Evolutionary conservation across 2,113 vertebrate species (phyloP), one percentile per base, ranked within the genome.

Genomic region (Tragulus kanchil): DNA sequence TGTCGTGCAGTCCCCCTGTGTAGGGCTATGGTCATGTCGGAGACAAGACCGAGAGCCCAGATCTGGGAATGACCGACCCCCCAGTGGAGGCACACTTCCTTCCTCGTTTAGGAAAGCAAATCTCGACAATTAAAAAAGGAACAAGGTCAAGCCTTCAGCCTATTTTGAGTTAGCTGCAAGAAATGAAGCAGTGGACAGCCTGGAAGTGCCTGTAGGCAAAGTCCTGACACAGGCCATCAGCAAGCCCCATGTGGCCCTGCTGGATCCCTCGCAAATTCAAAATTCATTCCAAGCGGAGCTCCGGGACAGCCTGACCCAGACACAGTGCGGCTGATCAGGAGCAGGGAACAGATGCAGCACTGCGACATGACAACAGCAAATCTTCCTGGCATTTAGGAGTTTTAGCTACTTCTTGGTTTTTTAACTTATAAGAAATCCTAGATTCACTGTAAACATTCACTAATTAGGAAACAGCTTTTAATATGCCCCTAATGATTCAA

Each of bases 361-460:
- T 4, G 23, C 4, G 1, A 50, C 28, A 1, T 0, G 2, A 14
- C 54, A 1, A 8, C 0, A 16, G 64, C 64, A 36, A 25, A 25
- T 5, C 67, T 26, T 50, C 13, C 58, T 11, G 64, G 31, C 64
- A 86, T 23, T 28, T 54, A 42, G 14, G 7, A 42, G 26, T 48
- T 14, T 65, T 21, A 65, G 64, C 52, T 21, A 17, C 6, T 50
- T 77, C 36, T 50, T 25, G 14, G 36, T 36, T 36, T 58, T 78
- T 48, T 61, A 82, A 31, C 12, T 2, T 13, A 61, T 12, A 31
- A 73, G 64, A 75, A 71, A 75, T 56, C 28, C 14, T 69, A 36
- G 28, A 19, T 50, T 54, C 36, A 59, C 0, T 48, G 5, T 5
- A 42, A 67, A 82, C 23, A 28, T 54, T 67, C 42, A 61, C 54